Percentiles rank a stretch among this genome's conserved stretches.
phyloP scores from a whole-genome alignment of 2,113 vertebrate genomes.

The Chaenocephalus aceratus region DNA sequence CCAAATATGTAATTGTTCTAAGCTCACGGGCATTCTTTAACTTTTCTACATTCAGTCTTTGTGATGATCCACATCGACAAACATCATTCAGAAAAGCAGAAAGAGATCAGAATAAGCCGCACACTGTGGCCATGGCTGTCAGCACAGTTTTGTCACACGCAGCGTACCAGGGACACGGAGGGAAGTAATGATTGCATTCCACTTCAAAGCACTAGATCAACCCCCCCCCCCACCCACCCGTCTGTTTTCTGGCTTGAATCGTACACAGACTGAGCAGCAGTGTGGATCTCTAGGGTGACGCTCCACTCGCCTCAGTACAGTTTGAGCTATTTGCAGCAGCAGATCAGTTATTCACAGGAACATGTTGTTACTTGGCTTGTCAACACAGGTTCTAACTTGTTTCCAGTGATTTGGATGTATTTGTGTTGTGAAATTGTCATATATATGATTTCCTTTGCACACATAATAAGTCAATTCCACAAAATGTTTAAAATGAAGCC shows the following conservation, averaged over 20 bases:
- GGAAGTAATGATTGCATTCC: conserved; percentile 46
- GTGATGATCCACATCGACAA: not conserved
- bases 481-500: conserved; percentile 18
- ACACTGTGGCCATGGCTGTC: not conserved
- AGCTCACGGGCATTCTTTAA: not conserved
- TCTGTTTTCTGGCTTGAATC: conserved; percentile 48
- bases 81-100: not conserved
- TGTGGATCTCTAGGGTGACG: conserved; percentile 31
- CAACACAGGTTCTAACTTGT: not conserved
- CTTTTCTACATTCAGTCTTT: not conserved
- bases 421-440: not conserved
- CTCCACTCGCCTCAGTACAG: not conserved
- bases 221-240: not conserved
- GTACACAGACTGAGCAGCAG: conserved; percentile 42
- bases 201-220: conserved; percentile 51
- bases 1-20: not conserved
- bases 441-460: not conserved
- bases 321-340: conserved; percentile 22
- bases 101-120: conserved; percentile 15
- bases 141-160: conserved; percentile 22
- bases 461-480: not conserved
- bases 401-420: not conserved
- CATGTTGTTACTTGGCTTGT: conserved; percentile 4
- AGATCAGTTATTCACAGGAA: conserved; percentile 20
- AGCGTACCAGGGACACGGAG: conserved; percentile 36